Evolutionary conservation across 2,888 invertebrate genomes (phyloP), one percentile per base, ranked within the genome.

Genomic region (Therioaphis trifolii): DNA sequence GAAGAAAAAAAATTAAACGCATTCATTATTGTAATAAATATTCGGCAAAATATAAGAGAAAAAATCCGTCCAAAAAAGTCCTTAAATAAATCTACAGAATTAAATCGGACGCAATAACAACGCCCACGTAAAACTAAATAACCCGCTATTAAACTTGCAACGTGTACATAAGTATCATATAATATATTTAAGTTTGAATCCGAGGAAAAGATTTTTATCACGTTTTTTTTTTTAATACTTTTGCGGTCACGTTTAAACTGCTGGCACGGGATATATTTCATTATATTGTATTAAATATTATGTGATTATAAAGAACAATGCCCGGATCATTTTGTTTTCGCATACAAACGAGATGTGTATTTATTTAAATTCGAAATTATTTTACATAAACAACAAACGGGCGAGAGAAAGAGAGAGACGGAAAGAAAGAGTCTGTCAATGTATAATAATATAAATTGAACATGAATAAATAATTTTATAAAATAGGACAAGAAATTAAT

Each of bases 21-120:
- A 27, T 71, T 27, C 43, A 15, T 49, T 61, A 76, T 27, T 46
- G n/a, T 27, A 27, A 43, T 52, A 27, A 9, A 61, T 43, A 61
- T 43, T 27, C n/a, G 43, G 27, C 0, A 11, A 35, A 40, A 14
- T 4, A 40, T 14, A 40, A 35, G 1, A 14, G 27, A 61, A 58
- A 46, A 49, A 74, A 52, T 52, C 21, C 63, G 21, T 35, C 49
- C 15, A 5, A 29, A 63, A 63, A 24, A 27, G 35, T 66, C 35
- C 4, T 52, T 63, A 21, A 29, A 49, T 68, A 78, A 77, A 78
- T 78, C 52, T 69, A 69, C 24, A 27, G 78, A 69, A 69, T 69
- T 79, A 69, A 79, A 79, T 79, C 68, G 43, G 27, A 43, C 27
- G 14, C 11, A 52, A 78, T 40, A 52, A 78, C 52, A 66, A 52